Evolutionary conservation across 2,113 vertebrate genomes (phyloP), one percentile per base, ranked within the genome.

Genomic region (Tetraodon nigroviridis): DNA sequence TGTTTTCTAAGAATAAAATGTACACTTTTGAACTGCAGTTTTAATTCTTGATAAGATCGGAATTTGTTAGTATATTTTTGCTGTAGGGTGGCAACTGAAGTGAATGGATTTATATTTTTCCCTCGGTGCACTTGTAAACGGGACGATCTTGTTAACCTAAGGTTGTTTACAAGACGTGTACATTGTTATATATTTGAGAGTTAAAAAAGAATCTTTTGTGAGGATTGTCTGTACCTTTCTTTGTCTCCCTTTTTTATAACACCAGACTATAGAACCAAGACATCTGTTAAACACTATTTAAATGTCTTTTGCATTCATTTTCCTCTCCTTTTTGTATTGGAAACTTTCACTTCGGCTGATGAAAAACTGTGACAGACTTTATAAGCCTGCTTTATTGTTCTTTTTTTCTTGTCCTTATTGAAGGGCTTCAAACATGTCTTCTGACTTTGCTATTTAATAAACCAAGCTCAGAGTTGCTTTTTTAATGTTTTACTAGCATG

Each of bases 341-440:
- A 88, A 83, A 87, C 85, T 92, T 91, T 93, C 89, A 90, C 76
- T 92, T 93, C 93, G 89, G 92, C 94, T 94, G 95, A 92, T 95
- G 92, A 93, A 93, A 92, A 93, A 94, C 93, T 95, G 93, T 97
- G 94, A 94, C 89, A 90, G 91, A 93, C 92, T 96, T 98, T 95
- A 92, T 94, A 94, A 92, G 92, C 91, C 92, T 92, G 91, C 90
- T 93, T 91, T 97, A 95, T 96, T 97, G 97, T 98, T 94, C 92
- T 93, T 91, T 89, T 92, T 87, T 7, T 92, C 89, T 89, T 94
- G 89, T 93, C 90, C 89, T 87, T 86, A 90, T 90, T 87, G 88
- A 90, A 91, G 87, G 91, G 91, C 90, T 89, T 90, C 86, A 91
- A 88, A 72, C 81, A 83, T 91, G 84, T 90, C 93, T 90, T 93